Evolutionary conservation across 2,888 invertebrate species (phyloP), one percentile per base, ranked within the genome.

Genomic region (Eugnorisma glareosa): DNA sequence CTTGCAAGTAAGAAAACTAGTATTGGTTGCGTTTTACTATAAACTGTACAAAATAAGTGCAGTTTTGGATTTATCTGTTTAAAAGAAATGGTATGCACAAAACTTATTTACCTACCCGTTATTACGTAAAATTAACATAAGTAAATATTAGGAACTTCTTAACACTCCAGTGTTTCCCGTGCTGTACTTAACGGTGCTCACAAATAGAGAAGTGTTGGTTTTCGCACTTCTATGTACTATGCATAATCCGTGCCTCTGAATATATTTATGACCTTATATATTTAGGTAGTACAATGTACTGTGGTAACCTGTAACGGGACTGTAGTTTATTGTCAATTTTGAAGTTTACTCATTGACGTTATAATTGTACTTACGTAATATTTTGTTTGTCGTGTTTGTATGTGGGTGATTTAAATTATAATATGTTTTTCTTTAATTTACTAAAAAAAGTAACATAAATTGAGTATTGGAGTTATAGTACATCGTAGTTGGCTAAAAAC

Each of bases 231-330:
- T 24, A 2, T 31, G 51, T n/a, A 28, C 28, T 35, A 51, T 74
- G 64, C 66, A 73, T 78, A 69, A 79, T 73, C 63, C 48, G 59
- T 75, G 71, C 43, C 24, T 24, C 21, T 66, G 66, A 66, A 72
- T 83, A 73, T 72, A 72, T 78, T 67, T 85, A 79, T 82, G 67
- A 69, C 64, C 24, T 74, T 86, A 73, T 37, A 69, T 81, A 71
- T 85, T 82, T 81, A 54, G 68, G 74, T 57, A 69, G 86, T 37
- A 75, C 86, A 79, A 77, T 72, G 88, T 76, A 77, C 88, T 77
- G 35, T 0, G 37, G 75, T 86, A 64, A 86, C 82, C 88, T 63
- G 37, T 88, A 88, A 88, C 86, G 86, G 86, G 37, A 88, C 11
- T 21, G 4, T 1, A n/a, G 48, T 76, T 64, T 77, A 70, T 67